Evolutionary conservation across 2,797 vertebrate genomes (phyloP).

Genomic region (Crocodylus rhombifer): DNA sequence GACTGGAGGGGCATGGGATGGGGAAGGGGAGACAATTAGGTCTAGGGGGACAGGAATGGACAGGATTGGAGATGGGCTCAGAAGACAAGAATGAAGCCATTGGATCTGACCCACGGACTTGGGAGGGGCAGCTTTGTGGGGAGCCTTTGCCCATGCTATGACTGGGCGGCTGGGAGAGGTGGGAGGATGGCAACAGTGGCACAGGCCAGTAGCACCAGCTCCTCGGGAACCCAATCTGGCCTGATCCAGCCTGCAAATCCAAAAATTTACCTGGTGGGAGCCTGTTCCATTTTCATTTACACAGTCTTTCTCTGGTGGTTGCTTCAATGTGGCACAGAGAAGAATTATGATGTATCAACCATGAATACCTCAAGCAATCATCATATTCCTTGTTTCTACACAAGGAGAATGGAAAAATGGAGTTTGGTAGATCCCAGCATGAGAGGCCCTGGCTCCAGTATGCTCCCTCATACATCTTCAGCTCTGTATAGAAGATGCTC

Average conservation of each 20-base stretch:
- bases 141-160: too few species aligned
- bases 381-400: background rate
- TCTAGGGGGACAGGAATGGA: background rate
- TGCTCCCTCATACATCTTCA: background rate
- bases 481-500: background rate
- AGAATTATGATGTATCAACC: background rate
- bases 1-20: background rate
- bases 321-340: background rate
- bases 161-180: background rate
- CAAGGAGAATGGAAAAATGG: background rate
- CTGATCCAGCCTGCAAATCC: background rate
- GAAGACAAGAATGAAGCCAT: background rate
- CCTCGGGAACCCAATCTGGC: background rate
- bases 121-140: too few species aligned
- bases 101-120: too few species aligned
- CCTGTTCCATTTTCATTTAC: background rate
- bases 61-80: conserved; percentile 10
- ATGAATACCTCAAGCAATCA: background rate
- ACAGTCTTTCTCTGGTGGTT: background rate
- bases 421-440: background rate
- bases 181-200: background rate
- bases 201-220: background rate
- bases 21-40: background rate
- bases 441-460: background rate
- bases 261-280: background rate